Evolutionary conservation across 2,113 vertebrate genomes (phyloP).

Genomic region (Carollia perspicillata): DNA sequence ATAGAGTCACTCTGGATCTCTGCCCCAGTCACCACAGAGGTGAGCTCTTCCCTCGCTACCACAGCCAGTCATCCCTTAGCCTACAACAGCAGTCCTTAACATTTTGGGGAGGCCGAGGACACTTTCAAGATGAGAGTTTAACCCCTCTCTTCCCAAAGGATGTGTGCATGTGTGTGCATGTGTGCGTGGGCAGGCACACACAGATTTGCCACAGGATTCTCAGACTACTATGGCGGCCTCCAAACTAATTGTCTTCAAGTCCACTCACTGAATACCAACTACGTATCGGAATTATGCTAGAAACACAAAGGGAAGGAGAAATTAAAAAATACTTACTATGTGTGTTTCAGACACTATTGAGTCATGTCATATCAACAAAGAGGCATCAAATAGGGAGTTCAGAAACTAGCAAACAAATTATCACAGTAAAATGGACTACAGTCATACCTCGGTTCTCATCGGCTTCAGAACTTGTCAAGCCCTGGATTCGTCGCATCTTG

Average conservation of each 20-base stretch:
- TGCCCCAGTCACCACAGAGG: background rate
- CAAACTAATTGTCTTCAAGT: background rate
- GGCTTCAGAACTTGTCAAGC: too few relatives aligned
- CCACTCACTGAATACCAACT: background rate
- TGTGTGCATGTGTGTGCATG: background rate
- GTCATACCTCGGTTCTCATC: too few relatives aligned
- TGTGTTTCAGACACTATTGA: background rate
- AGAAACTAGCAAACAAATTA: background rate
- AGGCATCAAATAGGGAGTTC: background rate
- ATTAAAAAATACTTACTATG: background rate
- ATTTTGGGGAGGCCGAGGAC: background rate
- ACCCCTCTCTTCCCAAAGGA: background rate
- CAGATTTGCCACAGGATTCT: background rate
- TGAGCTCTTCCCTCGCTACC: background rate
- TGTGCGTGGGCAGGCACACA: background rate
- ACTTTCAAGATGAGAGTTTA: background rate
- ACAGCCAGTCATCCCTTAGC: background rate
- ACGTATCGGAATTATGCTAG: background rate
- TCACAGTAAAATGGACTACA: background rate
- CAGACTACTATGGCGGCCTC: background rate
- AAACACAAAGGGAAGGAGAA: background rate
- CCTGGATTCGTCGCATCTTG: too few relatives aligned
- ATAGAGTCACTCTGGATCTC: background rate
- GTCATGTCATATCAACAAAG: background rate
- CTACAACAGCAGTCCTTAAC: background rate